Percentiles rank a stretch among this genome's conserved stretches.
phyloP scores from a whole-genome alignment of 2,113 vertebrate species.

The Addax nasomaculatus region DNA sequence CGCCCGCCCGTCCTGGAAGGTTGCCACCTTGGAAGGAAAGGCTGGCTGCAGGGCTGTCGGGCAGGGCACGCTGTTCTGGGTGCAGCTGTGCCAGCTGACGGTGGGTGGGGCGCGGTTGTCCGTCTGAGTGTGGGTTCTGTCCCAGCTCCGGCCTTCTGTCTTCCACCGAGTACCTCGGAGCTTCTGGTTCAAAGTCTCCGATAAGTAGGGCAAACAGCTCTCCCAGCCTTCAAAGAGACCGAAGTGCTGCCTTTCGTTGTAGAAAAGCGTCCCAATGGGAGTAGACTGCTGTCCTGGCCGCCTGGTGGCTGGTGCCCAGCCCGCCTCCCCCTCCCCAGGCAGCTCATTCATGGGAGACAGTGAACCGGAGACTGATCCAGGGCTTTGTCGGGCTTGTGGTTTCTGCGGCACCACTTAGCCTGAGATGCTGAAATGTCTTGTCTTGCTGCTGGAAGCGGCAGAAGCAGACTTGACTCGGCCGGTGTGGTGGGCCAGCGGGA shows the following conservation, averaged over 20 bases:
- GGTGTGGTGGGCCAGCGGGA: background rate
- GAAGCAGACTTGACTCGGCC: background rate
- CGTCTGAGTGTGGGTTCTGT: background rate
- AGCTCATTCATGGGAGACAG: background rate
- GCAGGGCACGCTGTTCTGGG: background rate
- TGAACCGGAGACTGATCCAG: background rate
- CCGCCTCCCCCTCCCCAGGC: too few species aligned
- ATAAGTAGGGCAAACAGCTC: background rate
- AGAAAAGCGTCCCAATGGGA: background rate
- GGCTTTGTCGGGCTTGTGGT: background rate
- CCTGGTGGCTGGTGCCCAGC: background rate
- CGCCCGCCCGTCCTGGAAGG: background rate
- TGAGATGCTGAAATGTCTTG: background rate
- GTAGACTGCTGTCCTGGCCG: background rate
- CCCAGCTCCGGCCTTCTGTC: background rate
- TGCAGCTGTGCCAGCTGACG: fast-evolving
- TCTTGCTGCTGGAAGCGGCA: background rate
- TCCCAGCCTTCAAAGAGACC: background rate
- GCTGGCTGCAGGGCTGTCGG: background rate
- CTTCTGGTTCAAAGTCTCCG: background rate
- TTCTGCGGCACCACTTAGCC: background rate
- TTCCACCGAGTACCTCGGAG: background rate
- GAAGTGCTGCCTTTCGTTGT: background rate
- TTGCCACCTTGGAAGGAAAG: background rate
- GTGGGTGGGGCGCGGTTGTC: background rate